Evolutionary conservation across 1,140 invertebrate species (phyloP).

Genomic region (Drosophila rhopaloa): DNA sequence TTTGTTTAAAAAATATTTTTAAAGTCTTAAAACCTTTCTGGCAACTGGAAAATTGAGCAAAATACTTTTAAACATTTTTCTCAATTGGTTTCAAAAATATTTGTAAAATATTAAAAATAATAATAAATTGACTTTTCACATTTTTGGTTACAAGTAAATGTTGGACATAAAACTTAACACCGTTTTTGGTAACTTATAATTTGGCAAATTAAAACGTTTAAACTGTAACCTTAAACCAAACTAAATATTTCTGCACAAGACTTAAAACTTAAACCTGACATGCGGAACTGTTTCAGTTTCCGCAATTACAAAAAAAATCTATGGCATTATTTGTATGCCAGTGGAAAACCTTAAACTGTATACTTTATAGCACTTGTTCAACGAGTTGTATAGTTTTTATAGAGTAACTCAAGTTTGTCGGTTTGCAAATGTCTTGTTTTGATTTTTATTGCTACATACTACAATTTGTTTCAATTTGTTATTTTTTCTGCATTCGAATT

Average conservation of each 20-base stretch:
- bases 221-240: background rate
- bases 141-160: too few species aligned
- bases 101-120: too few species aligned
- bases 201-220: background rate
- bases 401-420: conserved; percentile 15
- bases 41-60: too few species aligned
- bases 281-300: background rate
- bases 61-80: too few species aligned
- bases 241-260: background rate
- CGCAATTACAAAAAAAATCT: conserved; percentile 7
- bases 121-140: too few species aligned
- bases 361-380: conserved; percentile 1
- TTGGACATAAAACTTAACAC: background rate
- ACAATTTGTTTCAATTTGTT: conserved; percentile 15
- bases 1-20: too few species aligned
- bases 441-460: conserved; percentile 19
- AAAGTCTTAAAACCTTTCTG: too few species aligned
- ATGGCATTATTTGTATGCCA: background rate
- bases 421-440: conserved; percentile 9
- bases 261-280: background rate
- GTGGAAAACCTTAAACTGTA: conserved; percentile 6
- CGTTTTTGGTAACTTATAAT: background rate
- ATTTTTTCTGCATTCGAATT: conserved; percentile 49
- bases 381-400: conserved; percentile 2
- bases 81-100: too few species aligned